phyloP scores from a whole-genome alignment of 2,888 invertebrate genomes.

The Glaucopsyche alexis region DNA sequence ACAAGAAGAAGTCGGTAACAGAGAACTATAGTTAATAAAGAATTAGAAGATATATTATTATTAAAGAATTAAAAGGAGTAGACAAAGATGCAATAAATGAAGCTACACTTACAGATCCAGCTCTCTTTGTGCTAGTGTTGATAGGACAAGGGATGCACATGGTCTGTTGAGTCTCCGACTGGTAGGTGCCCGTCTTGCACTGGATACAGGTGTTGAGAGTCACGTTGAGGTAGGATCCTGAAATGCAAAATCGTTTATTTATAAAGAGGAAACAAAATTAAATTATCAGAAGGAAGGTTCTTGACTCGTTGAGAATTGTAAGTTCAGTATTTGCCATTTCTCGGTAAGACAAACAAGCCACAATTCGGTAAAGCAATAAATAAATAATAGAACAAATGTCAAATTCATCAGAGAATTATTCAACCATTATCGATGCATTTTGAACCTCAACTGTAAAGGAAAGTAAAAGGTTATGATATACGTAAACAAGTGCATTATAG shows the following conservation, averaged over 20 bases:
- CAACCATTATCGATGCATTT: not conserved
- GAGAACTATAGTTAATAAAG: not conserved
- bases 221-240: conserved; percentile 91
- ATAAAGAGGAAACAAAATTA: not conserved
- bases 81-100: not conserved
- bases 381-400: too few relatives aligned
- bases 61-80: not conserved
- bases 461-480: not conserved
- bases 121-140: conserved; percentile 92
- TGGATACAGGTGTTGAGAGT: conserved; percentile 91
- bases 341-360: too few relatives aligned
- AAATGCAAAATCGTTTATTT: conserved; percentile 34
- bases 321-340: too few relatives aligned
- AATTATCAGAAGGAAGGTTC: not conserved
- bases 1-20: too few relatives aligned
- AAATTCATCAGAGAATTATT: too few relatives aligned
- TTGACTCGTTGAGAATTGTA: too few relatives aligned
- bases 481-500: not conserved
- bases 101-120: conserved; percentile 86
- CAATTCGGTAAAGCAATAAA: too few relatives aligned
- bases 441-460: not conserved
- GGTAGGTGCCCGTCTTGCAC: conserved; percentile 95
- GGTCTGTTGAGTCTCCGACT: conserved; percentile 92
- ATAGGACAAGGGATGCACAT: conserved; percentile 92
- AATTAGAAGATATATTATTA: conserved; percentile 1